Percentiles rank a stretch among this genome's conserved stretches.
Conservation (phyloP, 1,140 invertebrate genomes). For the Lineus longissimus region DNA sequence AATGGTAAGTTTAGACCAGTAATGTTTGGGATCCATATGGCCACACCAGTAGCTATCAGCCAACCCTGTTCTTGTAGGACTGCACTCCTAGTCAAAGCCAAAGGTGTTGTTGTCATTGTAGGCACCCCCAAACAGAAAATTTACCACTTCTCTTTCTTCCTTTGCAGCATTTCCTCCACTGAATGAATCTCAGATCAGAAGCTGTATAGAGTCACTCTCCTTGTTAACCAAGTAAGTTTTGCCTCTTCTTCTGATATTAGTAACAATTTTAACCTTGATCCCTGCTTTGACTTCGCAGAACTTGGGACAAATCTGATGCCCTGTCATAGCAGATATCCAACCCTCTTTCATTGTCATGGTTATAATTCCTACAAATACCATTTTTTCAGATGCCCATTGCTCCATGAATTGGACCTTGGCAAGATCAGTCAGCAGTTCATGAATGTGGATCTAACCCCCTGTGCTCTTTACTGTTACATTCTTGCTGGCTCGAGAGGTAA, state of each 20-base stretch:
- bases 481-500: not conserved
- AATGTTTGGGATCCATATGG: not conserved
- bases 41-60: not conserved
- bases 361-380: not conserved
- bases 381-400: conserved; percentile 30
- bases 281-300: too few relatives aligned
- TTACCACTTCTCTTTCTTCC: not conserved
- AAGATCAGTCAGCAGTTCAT: conserved; percentile 22
- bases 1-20: not conserved
- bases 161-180: conserved; percentile 1
- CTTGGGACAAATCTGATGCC: too few relatives aligned
- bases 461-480: conserved; percentile 27
- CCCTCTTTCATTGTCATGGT: not conserved
- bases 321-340: too few relatives aligned
- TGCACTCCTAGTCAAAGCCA: not conserved
- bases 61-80: not conserved
- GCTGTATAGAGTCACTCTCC: not conserved
- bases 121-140: not conserved
- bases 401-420: conserved; percentile 19
- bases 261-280: too few relatives aligned
- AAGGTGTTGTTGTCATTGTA: not conserved
- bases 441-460: conserved; percentile 25
- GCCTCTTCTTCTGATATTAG: too few relatives aligned
- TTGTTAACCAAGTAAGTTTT: conserved; percentile 6
- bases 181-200: not conserved